Evolutionary conservation across 2,888 invertebrate species (phyloP).

Genomic region (Epiperipatus broadwayi): DNA sequence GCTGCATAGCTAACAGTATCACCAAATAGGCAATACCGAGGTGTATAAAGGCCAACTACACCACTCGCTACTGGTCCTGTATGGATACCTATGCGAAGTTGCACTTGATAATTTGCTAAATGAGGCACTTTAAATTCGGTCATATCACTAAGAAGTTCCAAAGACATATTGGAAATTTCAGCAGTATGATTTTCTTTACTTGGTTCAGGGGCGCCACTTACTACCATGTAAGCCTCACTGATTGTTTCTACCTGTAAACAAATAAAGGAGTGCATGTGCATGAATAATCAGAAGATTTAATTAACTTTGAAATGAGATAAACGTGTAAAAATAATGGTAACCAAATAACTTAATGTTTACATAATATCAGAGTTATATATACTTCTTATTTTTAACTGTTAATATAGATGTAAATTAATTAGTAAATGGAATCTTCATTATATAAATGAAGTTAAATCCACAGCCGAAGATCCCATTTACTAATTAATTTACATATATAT

Average conservation of each 20-base stretch:
- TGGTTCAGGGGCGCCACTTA: constrained; percentile 7
- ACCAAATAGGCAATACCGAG: constrained; percentile 13
- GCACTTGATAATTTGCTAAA: constrained; percentile 23
- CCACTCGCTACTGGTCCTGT: constrained; percentile 21
- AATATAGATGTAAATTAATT: too few relatives aligned
- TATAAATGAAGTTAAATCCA: too few relatives aligned
- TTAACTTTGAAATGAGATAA: too few relatives aligned
- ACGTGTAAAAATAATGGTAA: too few relatives aligned
- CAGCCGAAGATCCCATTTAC: too few relatives aligned
- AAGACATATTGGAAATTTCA: constrained; percentile 7
- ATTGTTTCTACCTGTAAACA: constrained; percentile 12
- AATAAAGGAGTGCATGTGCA: too few relatives aligned
- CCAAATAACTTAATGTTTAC: too few relatives aligned
- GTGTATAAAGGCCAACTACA: constrained; percentile 18
- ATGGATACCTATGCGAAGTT: constrained; percentile 27
- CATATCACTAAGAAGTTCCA: constrained; percentile 1
- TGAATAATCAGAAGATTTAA: too few relatives aligned
- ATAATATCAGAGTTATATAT: too few relatives aligned
- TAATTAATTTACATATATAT: too few relatives aligned
- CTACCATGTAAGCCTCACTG: constrained; percentile 10
- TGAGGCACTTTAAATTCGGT: constrained; percentile 24
- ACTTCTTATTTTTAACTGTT: too few relatives aligned
- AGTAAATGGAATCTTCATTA: too few relatives aligned
- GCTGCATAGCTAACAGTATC: constrained; percentile 11
- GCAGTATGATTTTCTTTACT: constrained; percentile 6